These are phyloP conservation scores for Hedya salicella DNA, from an alignment of 2,888 invertebrate genomes.

Conservation along the genomic window DNA sequence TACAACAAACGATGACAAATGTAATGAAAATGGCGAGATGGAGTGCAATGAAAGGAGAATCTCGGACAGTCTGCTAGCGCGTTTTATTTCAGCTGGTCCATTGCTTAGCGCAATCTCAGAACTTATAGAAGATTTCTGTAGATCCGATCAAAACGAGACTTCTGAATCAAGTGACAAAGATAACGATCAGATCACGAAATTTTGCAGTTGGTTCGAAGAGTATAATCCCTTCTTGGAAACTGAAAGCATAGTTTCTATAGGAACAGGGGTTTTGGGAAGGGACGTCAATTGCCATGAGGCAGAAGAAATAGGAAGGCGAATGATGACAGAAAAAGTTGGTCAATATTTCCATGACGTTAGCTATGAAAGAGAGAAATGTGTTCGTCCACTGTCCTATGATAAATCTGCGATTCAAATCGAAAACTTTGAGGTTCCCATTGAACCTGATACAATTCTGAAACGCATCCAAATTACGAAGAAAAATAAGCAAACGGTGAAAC, in stretches of 20 bases:
- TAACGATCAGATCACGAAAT: not conserved
- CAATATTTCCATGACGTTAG: not conserved
- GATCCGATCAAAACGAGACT: not conserved
- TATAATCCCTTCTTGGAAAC: constrained; percentile 1
- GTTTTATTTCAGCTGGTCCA: not conserved
- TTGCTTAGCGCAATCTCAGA: not conserved
- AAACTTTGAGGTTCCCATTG: not conserved
- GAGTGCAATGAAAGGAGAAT: not conserved
- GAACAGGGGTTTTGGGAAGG: not conserved
- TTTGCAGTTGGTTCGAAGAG: constrained; percentile 2
- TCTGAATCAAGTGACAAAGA: not conserved
- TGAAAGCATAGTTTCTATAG: not conserved
- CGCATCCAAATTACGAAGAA: not conserved
- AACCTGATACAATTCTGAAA: constrained; percentile 13
- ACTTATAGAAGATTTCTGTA: constrained; percentile 6
- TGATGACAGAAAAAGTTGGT: constrained; percentile 2
- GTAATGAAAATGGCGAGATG: not conserved
- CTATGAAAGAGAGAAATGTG: not conserved
- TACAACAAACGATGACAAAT: constrained; percentile 8
- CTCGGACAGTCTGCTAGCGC: not conserved
- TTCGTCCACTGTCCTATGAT: not conserved
- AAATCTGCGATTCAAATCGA: constrained; percentile 13
- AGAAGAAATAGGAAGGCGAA: constrained; percentile 4
- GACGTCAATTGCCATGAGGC: constrained; percentile 7
- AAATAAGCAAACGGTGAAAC: not conserved